Percentiles rank a stretch among this genome's conserved stretches.
These are phyloP conservation scores for Hydrophis major DNA, from an alignment of 2,797 vertebrate species.

Conservation along the genomic window DNA sequence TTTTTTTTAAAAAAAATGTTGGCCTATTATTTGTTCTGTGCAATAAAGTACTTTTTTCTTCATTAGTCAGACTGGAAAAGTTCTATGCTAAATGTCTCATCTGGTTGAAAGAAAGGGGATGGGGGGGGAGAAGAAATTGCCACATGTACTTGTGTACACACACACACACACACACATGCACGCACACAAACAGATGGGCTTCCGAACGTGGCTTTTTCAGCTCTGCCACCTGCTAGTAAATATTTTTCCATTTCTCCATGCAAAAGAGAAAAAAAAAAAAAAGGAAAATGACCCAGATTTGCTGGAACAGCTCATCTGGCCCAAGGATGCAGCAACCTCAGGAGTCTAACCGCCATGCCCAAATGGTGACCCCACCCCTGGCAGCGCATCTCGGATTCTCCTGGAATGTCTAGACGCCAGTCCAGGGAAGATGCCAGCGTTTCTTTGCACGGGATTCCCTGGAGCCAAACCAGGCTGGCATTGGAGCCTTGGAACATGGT, in stretches of 20 bases:
- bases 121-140: background rate
- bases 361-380: slow-evolving; percentile 35
- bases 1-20: background rate
- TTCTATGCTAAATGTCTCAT: slow-evolving; percentile 9
- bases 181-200: background rate
- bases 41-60: slow-evolving; percentile 11
- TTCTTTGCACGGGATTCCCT: slow-evolving; percentile 34
- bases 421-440: slow-evolving; percentile 16
- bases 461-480: slow-evolving; percentile 33
- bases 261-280: background rate
- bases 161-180: background rate
- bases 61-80: slow-evolving; percentile 1
- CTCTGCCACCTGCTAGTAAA: slow-evolving; percentile 21
- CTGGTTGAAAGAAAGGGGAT: slow-evolving; percentile 11
- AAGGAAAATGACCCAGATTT: slow-evolving; percentile 13
- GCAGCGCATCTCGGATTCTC: slow-evolving; percentile 21
- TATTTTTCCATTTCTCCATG: slow-evolving; percentile 20
- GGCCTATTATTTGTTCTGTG: background rate
- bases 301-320: slow-evolving; percentile 25
- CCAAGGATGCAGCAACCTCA: slow-evolving; percentile 32
- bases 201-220: background rate
- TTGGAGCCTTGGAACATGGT: slow-evolving; percentile 20
- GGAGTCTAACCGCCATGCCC: slow-evolving; percentile 30
- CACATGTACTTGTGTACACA: background rate
- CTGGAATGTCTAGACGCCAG: slow-evolving; percentile 39